Base-by-base conservation (phyloP, 2,888 invertebrate species). In the Lasioglossum villosulum region DNA sequence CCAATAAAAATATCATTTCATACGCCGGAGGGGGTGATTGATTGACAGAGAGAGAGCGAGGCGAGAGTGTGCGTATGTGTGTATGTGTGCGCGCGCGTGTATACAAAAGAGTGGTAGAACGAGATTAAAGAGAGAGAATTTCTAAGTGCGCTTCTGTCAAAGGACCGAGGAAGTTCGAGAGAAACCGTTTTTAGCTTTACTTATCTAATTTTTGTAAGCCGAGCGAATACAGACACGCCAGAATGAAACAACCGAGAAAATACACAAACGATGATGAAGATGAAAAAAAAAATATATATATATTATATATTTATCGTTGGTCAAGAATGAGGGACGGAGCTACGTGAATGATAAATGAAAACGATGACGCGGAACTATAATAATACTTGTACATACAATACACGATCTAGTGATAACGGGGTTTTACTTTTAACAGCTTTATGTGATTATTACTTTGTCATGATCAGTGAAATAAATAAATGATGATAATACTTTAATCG, bases 371-470 rank as follows among this genome's bases (percentile, higher is more conserved):
- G 48, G 83, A 82, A 85, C 71, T 75, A 85, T 45, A 45, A 45
- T 87, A 63, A 88, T 86, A 91, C 82, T 90, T 94, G 94, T 94
- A 94, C 91, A 94, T 94, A 93, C 85, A 89, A 82, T 89, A 93
- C 84, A 92, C 90, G 84, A 91, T 90, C 91, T 93, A 94, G 92
- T 90, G 90, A 94, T 94, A 91, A 93, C 86, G 93, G 92, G 92
- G 87, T 93, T 92, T 92, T 92, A 94, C 91, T 93, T 93, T 91
- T 90, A 92, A 92, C 92, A 92, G 93, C 91, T 94, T 94, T 94
- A 93, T 93, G 94, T 94, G 94, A 94, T 94, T 93, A 93, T 93
- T 94, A 94, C 91, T 93, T 94, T 93, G 91, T 93, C 92, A 93
- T 92, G 90, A 92, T 92, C 89, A 90, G 86, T 90, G 90, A 93